These are phyloP conservation scores for Trimorus sp. DNA, from an alignment of 2,888 invertebrate species.

Conservation along the genomic window DNA sequence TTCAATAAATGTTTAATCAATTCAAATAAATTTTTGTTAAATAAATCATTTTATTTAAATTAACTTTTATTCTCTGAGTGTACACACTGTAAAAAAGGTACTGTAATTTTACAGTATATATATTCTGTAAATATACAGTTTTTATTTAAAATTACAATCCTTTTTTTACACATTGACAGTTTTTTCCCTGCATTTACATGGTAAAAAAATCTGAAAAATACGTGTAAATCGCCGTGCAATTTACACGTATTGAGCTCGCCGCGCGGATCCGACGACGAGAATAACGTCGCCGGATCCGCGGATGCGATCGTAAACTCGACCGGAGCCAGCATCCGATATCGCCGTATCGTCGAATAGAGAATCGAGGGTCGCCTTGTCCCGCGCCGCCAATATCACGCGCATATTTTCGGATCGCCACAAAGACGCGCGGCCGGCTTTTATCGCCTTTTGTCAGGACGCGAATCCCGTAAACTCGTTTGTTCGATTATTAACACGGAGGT, in stretches of 20 bases:
- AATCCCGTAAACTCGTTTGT: slow-evolving; percentile 14
- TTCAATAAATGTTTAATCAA: no score
- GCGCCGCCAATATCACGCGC: slow-evolving; percentile 12
- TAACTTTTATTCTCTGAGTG: no score
- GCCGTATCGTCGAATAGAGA: slow-evolving; percentile 35
- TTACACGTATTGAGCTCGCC: slow-evolving; percentile 50
- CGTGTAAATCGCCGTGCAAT: slow-evolving; percentile 67
- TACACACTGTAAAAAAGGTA: no score
- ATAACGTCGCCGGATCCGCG: slow-evolving; percentile 35
- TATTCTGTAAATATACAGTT: no score
- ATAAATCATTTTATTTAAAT: no score
- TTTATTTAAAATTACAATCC: no score
- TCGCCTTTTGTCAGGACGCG: background rate
- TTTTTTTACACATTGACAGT: no score
- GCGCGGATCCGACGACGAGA: slow-evolving; percentile 30
- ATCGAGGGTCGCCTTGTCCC: slow-evolving; percentile 23
- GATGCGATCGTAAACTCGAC: slow-evolving; percentile 41
- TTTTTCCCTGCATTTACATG: no score
- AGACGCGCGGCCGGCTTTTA: background rate
- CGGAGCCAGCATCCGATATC: slow-evolving; percentile 34
- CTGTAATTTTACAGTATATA: no score
- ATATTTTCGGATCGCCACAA: slow-evolving; percentile 14
- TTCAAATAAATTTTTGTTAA: no score
- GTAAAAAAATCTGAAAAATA: no score
- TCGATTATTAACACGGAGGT: background rate